A percentile compares a stretch with the other conserved stretches of the same genome.
phyloP scores from a whole-genome alignment of 1,140 invertebrate genomes.

The Drosophila saltans region DNA sequence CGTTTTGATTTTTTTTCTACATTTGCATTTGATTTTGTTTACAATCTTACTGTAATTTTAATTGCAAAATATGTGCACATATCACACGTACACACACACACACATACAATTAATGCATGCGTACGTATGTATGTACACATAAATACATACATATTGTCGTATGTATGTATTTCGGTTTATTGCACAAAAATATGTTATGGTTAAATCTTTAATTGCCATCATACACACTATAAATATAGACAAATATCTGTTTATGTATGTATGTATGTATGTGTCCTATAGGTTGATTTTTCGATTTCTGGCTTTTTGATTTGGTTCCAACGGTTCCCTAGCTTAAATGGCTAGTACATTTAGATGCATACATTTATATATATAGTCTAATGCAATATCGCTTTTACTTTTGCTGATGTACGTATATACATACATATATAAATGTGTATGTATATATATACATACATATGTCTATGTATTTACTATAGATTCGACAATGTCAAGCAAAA shows the following conservation, averaged over 20 bases:
- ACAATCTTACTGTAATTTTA: slow-evolving; percentile 68
- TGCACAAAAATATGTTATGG: slow-evolving; percentile 67
- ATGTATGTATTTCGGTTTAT: slow-evolving; percentile 52
- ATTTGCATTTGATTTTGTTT: slow-evolving; percentile 66
- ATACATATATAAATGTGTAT: not conserved
- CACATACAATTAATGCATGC: not conserved
- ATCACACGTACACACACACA: not conserved
- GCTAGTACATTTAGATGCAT: slow-evolving; percentile 38
- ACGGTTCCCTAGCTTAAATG: slow-evolving; percentile 26
- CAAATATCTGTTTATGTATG: not conserved
- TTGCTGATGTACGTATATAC: not conserved
- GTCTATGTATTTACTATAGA: not conserved
- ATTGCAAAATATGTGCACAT: slow-evolving; percentile 68
- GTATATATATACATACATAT: not conserved
- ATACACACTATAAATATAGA: not conserved
- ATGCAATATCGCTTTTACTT: no score
- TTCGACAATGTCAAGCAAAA: slow-evolving; percentile 6
- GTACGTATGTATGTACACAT: not conserved
- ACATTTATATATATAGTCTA: not conserved
- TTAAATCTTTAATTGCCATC: slow-evolving; percentile 6
- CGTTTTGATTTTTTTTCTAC: slow-evolving; percentile 81
- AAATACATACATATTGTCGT: not conserved
- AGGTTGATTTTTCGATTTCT: slow-evolving; percentile 12
- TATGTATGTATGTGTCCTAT: not conserved
- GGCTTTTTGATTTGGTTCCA: slow-evolving; percentile 49